These are phyloP conservation scores for Australoheros facetus DNA, from an alignment of 2,797 vertebrate species.

Conservation along the genomic window DNA sequence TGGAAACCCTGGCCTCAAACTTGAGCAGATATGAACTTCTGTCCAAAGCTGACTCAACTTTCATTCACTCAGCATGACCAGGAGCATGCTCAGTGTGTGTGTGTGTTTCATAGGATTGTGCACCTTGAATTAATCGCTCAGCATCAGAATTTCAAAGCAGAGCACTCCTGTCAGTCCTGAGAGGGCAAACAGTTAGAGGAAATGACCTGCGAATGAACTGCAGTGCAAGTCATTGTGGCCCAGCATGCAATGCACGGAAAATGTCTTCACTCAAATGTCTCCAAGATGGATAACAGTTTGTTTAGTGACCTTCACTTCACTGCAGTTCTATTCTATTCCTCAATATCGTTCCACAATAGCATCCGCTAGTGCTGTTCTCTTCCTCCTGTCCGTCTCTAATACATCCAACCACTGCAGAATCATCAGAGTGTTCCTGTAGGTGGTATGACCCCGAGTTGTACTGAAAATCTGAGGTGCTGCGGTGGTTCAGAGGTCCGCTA, in stretches of 20 bases:
- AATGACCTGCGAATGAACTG: neutral
- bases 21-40: neutral
- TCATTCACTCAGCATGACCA: neutral
- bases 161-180: neutral
- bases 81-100: neutral
- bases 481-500: neutral
- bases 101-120: neutral
- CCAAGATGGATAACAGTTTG: neutral
- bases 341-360: too few relatives aligned
- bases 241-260: neutral
- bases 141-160: neutral
- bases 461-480: fast-evolving
- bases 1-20: neutral
- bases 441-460: neutral
- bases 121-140: neutral
- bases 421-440: neutral
- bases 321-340: neutral
- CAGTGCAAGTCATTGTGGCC: neutral
- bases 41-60: neutral
- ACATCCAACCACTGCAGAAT: too few relatives aligned
- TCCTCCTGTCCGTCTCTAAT: neutral
- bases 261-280: neutral
- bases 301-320: too few relatives aligned
- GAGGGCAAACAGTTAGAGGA: neutral
- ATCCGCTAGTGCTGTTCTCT: neutral